Evolutionary conservation across 2,797 vertebrate genomes (phyloP).

Genomic region (Harpagifer antarcticus): DNA sequence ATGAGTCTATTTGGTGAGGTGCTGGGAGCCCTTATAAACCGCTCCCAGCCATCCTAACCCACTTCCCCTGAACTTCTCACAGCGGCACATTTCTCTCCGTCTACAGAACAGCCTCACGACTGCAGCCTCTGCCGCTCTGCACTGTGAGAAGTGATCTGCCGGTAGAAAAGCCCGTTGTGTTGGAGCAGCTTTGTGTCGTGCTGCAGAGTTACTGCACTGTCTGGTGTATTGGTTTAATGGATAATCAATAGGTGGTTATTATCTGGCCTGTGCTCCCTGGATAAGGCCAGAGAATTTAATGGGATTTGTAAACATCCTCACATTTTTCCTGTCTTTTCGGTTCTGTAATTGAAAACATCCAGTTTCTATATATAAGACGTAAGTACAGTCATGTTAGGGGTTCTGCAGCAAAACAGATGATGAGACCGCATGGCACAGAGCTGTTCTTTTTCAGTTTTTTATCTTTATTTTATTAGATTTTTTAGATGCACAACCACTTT

Average conservation of each 20-base stretch:
- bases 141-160: constrained; percentile 52
- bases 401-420: constrained; percentile 38
- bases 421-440: constrained; percentile 8
- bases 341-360: constrained; percentile 77
- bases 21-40: constrained; percentile 7
- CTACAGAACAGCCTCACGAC: constrained; percentile 28
- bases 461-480: background rate
- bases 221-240: constrained; percentile 77
- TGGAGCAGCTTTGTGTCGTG: constrained; percentile 50
- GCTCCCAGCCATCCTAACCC: background rate
- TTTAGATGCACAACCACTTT: background rate
- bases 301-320: constrained; percentile 80
- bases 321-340: constrained; percentile 75
- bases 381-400: constrained; percentile 40
- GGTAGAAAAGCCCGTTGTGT: constrained; percentile 47
- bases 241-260: constrained; percentile 85
- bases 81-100: constrained; percentile 40
- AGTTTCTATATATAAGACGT: constrained; percentile 47
- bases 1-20: constrained; percentile 50
- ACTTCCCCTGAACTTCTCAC: constrained; percentile 22
- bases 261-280: constrained; percentile 72
- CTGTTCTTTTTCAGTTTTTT: constrained; percentile 21
- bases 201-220: constrained; percentile 57
- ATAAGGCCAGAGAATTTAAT: constrained; percentile 70
- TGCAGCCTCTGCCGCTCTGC: constrained; percentile 24